Percentiles rank a stretch among this genome's conserved stretches.
phyloP scores from a whole-genome alignment of 2,888 invertebrate species.

The Andrena camellia region DNA sequence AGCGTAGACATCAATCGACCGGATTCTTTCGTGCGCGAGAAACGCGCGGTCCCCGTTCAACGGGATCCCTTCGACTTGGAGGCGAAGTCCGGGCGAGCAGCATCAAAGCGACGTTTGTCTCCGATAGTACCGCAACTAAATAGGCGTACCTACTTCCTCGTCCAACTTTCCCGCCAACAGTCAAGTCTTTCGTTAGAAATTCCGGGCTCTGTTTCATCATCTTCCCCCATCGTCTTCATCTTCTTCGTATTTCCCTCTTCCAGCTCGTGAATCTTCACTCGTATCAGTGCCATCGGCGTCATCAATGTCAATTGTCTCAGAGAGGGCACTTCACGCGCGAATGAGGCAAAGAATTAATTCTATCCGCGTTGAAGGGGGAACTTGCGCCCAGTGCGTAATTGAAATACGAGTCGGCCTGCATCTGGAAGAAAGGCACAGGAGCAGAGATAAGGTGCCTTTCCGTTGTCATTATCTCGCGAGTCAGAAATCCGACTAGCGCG shows the following conservation, averaged over 20 bases:
- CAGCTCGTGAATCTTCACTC: too few species aligned
- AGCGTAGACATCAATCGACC: background rate
- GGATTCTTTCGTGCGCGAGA: conserved; percentile 25
- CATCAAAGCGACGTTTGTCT: conserved; percentile 16
- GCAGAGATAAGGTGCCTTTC: too few species aligned
- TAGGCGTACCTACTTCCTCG: conserved; percentile 5
- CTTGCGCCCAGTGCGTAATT: background rate
- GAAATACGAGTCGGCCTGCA: too few species aligned
- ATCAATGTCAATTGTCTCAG: background rate
- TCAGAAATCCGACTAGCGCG: too few species aligned
- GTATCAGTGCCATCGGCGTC: too few species aligned
- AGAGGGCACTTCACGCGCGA: conserved; percentile 10
- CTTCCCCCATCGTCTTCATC: background rate
- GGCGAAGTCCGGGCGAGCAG: conserved; percentile 15
- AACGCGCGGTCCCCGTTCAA: background rate
- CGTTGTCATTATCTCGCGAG: too few species aligned
- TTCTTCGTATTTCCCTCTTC: too few species aligned
- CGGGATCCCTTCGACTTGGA: conserved; percentile 13
- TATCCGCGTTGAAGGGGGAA: conserved; percentile 1
- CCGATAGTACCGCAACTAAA: background rate
- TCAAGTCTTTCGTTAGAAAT: conserved; percentile 43
- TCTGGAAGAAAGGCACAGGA: too few species aligned
- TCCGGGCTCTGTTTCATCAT: background rate
- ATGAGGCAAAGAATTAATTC: conserved; percentile 5
- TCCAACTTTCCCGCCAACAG: conserved; percentile 35